Evolutionary conservation across 2,113 vertebrate genomes (phyloP).

Genomic region (Limanda limanda): DNA sequence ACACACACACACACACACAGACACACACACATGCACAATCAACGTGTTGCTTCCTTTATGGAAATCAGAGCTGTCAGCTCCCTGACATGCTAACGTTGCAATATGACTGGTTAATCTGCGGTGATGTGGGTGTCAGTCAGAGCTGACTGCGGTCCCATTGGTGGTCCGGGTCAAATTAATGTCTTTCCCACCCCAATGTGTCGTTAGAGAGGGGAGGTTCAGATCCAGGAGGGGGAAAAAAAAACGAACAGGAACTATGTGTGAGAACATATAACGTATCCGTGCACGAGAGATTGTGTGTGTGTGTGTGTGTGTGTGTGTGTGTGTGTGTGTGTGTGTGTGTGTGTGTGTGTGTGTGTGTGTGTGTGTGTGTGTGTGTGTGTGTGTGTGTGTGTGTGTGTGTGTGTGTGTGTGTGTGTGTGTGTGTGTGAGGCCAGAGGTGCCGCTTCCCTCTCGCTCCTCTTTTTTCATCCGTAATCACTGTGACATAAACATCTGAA

Average conservation of each 20-base stretch:
- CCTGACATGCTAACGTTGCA: slow-evolving; percentile 66
- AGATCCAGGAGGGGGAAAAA: slow-evolving; percentile 5
- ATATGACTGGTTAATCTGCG: slow-evolving; percentile 70
- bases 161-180: slow-evolving; percentile 65
- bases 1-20: slow-evolving; percentile 57
- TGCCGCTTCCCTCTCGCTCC: slow-evolving; percentile 37
- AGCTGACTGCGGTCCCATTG: slow-evolving; percentile 63
- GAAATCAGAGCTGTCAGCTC: slow-evolving; percentile 80
- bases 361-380: not conserved
- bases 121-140: slow-evolving; percentile 65
- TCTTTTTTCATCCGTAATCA: slow-evolving; percentile 52
- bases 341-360: too few species aligned
- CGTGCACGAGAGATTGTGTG: slow-evolving; percentile 3
- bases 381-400: too few species aligned
- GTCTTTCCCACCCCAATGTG: slow-evolving; percentile 58
- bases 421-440: slow-evolving; percentile 33
- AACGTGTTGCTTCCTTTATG: slow-evolving; percentile 73
- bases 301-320: not conserved
- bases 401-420: not conserved
- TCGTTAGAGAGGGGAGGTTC: not conserved
- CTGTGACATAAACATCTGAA: slow-evolving; percentile 43
- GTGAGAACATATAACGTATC: slow-evolving; percentile 34
- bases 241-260: slow-evolving; percentile 46
- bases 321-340: too few species aligned
- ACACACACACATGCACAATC: slow-evolving; percentile 62